Base-by-base conservation (phyloP, 2,888 invertebrate species). In the Petrolisthes cinctipes region DNA sequence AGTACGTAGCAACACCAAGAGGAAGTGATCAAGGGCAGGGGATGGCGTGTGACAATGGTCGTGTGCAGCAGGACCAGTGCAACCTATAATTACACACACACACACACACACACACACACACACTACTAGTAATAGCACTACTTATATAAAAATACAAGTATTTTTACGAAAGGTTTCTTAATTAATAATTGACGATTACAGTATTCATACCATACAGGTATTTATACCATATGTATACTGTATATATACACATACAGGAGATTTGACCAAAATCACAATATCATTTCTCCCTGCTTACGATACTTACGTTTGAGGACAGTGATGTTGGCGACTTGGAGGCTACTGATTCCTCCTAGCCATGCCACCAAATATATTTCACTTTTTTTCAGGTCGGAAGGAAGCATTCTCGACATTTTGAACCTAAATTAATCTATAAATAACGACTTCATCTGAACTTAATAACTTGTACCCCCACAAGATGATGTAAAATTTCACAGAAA, bases 41-140 rank as follows among this genome's bases (percentile, higher is more conserved):
- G 37, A 37, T 37, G 37, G 37, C 37, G 37, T 37, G 37, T 37
- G 37, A 37, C 37, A 37, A 37, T 37, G 37, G 37, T 37, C 37
- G 37, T 37, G 37, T 37, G 37, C 37, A 37, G 37, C 37, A 37
- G 37, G 37, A 37, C 37, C 37, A 37, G 2, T 37, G 37, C 37
- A 37, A 37, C 37, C 37, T 81, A 81, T 5, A 61, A 4, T n/a
- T 81, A 61, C n/a, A 81, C 56, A 61, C 57, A 81, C 57, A 61
- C n/a, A 81, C 57, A 61, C 20, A 57, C n/a, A n/a, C 57, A 81
- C n/a, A 6, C 57, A 66, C 17, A 66, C 37, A 66, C 37, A 82
- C 20, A 6, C 54, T 53, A 53, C 6, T 79, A 79, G 37, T 9
- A 53, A 79, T 79, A 54, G 1, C 14, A 53, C 6, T 53, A 79